Base-by-base conservation (phyloP, 2,797 vertebrate genomes). In the Triplophysa bombifrons region DNA sequence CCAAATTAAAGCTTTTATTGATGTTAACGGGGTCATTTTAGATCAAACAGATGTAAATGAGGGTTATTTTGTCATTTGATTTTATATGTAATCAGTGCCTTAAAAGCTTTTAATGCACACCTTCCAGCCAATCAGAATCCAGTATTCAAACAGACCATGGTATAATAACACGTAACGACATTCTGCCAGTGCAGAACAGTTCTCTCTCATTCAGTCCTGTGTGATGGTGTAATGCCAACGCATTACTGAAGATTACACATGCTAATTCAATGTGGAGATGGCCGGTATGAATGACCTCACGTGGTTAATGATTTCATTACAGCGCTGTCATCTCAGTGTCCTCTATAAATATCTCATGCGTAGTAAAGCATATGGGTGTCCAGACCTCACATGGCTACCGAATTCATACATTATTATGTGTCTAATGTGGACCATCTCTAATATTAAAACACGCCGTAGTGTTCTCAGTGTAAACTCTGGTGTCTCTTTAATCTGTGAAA, bases 221-320 rank as follows among this genome's bases (percentile, higher is more conserved):
- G 25, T 41, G 50, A 75, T 6, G 2, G 5, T n/a, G 34, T 55
- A 65, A 74, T 64, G 13, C 2, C 46, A 64, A 50, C 22, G 4
- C 63, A 66, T 65, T 25, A 75, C 50, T 1, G 53, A 55, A 65
- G n/a, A 27, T 75, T 65, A 41, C 61, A 65, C 13, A 44, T 14
- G 50, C 10, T 53, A 4, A 17, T 75, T 65, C 38, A 65, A 53
- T 75, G 13, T 38, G 9, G 13, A 65, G 30, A 19, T 14, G 4
- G 48, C 27, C 5, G 46, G 48, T 38, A 50, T 64, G 50, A 64
- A 64, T 64, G 12, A 61, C 22, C 14, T 41, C 46, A 65, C 2
- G 6, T 16, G 63, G 72, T 22, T 74, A 22, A 25, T 74, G 46
- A 64, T 61, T 48, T 61, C 41, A 25, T 60, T 60, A 27, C 22